A percentile compares a stretch with the other conserved stretches of the same genome.
These are phyloP conservation scores for Heteropelma amictum DNA, from an alignment of 2,888 invertebrate species.

Conservation along the genomic window DNA sequence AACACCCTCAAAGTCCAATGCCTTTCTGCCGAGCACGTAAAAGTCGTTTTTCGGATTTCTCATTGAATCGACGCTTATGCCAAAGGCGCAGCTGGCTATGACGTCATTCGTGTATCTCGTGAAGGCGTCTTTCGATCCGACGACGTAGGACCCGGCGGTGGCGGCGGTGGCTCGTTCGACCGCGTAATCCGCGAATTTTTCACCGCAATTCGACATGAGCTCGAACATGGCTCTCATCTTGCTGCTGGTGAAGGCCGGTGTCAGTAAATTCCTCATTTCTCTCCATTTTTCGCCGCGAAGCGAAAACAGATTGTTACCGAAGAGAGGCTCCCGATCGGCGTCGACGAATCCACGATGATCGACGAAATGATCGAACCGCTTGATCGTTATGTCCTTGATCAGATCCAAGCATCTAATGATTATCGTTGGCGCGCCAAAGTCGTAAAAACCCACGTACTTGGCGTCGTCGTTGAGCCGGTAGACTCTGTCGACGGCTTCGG, in stretches of 20 bases:
- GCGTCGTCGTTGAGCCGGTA: conserved; percentile 61
- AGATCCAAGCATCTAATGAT: conserved; percentile 70
- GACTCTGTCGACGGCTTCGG: conserved; percentile 14
- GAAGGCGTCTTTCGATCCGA: conserved; percentile 71
- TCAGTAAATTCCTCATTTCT: conserved; percentile 79
- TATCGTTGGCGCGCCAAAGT: conserved; percentile 64
- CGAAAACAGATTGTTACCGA: conserved; percentile 61
- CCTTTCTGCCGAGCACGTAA: conserved; percentile 62
- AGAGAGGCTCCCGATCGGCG: conserved; percentile 59
- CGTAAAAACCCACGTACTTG: conserved; percentile 68
- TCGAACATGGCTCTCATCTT: conserved; percentile 81
- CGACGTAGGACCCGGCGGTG: conserved; percentile 31
- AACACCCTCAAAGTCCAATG: conserved; percentile 41
- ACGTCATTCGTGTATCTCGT: conserved; percentile 60
- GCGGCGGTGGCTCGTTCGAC: conserved; percentile 47
- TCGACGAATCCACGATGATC: conserved; percentile 65
- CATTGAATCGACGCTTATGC: conserved; percentile 68
- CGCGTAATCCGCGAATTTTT: conserved; percentile 66
- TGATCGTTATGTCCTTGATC: conserved; percentile 67
- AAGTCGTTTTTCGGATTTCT: conserved; percentile 68
- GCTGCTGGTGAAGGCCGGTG: conserved; percentile 81
- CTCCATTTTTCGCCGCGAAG: conserved; percentile 78
- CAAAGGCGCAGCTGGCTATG: conserved; percentile 69
- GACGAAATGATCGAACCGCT: conserved; percentile 69
- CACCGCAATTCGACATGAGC: conserved; percentile 75